These are phyloP conservation scores for Hyaena hyaena DNA, from an alignment of 2,113 vertebrate species.

Conservation along the genomic window DNA sequence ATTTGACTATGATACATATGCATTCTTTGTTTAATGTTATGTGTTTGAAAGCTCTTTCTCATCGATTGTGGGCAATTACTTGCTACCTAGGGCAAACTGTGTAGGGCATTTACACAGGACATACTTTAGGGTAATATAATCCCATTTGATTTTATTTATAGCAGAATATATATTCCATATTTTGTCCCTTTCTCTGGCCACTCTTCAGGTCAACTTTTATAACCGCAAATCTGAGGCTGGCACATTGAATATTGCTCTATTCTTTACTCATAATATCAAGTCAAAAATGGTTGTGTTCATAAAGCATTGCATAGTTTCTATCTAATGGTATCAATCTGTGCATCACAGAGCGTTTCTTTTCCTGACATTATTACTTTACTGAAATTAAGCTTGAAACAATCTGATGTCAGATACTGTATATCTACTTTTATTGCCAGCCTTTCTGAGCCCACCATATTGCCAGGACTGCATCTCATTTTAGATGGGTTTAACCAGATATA, in stretches of 20 bases:
- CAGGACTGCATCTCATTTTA: constrained; percentile 89
- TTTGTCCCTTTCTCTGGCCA: constrained; percentile 77
- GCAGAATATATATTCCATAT: constrained; percentile 65
- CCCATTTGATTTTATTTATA: constrained; percentile 72
- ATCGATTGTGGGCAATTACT: constrained; percentile 3
- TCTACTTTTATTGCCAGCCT: constrained; percentile 90
- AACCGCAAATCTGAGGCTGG: constrained; percentile 79
- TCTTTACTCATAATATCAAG: constrained; percentile 78
- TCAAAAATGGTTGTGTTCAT: constrained; percentile 81
- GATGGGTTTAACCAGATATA: constrained; percentile 88
- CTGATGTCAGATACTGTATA: constrained; percentile 90
- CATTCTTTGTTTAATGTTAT: constrained; percentile 44
- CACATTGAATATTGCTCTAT: constrained; percentile 77
- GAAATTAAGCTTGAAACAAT: constrained; percentile 92
- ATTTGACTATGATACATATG: not conserved
- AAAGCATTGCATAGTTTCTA: constrained; percentile 73
- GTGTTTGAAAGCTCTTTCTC: constrained; percentile 40
- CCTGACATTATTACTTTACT: constrained; percentile 91
- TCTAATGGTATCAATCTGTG: constrained; percentile 87
- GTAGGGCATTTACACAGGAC: constrained; percentile 66
- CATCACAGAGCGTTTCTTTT: constrained; percentile 86
- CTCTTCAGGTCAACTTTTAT: constrained; percentile 62
- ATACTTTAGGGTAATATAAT: constrained; percentile 65
- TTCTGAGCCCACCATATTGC: constrained; percentile 87
- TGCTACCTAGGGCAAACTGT: constrained; percentile 57